Conservation (phyloP, 2,113 vertebrate genomes). For the Heterocephalus glaber region DNA sequence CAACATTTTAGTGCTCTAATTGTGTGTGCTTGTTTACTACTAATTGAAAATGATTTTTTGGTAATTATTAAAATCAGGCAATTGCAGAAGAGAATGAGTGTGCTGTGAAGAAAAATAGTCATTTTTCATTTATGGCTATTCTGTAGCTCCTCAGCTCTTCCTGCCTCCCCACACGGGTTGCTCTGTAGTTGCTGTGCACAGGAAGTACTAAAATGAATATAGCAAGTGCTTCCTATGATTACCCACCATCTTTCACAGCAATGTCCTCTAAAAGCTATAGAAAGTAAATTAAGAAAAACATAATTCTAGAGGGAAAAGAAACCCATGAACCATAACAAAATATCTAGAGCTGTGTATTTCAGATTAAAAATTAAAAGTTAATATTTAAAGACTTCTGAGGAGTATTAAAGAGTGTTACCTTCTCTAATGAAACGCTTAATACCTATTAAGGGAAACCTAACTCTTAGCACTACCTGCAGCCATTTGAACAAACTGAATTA, state of each 20-base stretch:
- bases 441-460: neutral
- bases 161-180: neutral
- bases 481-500: neutral
- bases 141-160: neutral
- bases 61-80: neutral
- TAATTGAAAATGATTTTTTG: neutral
- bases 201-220: conserved; percentile 15
- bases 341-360: neutral
- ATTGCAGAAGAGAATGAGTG: neutral
- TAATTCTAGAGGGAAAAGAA: conserved; percentile 61
- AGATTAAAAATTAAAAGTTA: neutral
- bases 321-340: conserved; percentile 27
- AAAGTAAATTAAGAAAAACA: conserved; percentile 57
- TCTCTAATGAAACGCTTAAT: conserved; percentile 8
- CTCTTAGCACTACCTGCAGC: too few species aligned
- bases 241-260: conserved; percentile 35
- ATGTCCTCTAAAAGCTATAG: conserved; percentile 53
- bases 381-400: neutral
- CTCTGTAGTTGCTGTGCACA: neutral
- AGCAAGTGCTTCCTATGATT: conserved; percentile 56
- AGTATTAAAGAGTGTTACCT: neutral
- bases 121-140: neutral
- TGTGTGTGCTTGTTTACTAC: neutral
- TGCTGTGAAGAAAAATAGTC: neutral
- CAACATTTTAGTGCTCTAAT: neutral